phyloP scores from a whole-genome alignment of 2,888 invertebrate genomes.

The Polia nebulosa region DNA sequence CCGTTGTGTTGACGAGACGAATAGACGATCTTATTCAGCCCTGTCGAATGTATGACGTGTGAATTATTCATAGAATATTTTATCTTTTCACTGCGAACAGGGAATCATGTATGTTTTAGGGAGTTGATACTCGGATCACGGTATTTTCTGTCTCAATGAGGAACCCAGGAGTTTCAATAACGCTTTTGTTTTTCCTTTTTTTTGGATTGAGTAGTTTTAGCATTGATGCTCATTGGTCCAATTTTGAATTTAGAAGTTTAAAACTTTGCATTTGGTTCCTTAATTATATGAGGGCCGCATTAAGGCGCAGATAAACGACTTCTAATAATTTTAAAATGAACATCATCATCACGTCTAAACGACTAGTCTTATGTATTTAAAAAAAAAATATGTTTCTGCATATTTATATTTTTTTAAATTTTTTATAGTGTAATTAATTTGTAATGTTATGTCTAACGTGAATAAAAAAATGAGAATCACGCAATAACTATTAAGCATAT shows the following conservation, averaged over 20 bases:
- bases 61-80: slow-evolving; percentile 89
- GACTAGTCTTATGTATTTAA: too few relatives aligned
- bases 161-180: slow-evolving; percentile 58
- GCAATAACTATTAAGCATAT: too few relatives aligned
- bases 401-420: too few relatives aligned
- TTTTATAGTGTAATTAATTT: too few relatives aligned
- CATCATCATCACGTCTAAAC: too few relatives aligned
- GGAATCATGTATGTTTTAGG: slow-evolving; percentile 81
- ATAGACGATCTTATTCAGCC: slow-evolving; percentile 79
- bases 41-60: slow-evolving; percentile 81
- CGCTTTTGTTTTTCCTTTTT: slow-evolving; percentile 30
- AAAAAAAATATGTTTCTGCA: too few relatives aligned
- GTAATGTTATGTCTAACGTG: too few relatives aligned
- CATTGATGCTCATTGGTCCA: neutral
- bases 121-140: slow-evolving; percentile 72
- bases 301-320: too few relatives aligned
- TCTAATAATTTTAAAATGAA: too few relatives aligned
- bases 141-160: slow-evolving; percentile 63
- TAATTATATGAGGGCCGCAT: too few relatives aligned
- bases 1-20: slow-evolving; percentile 64
- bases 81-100: slow-evolving; percentile 79
- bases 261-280: too few relatives aligned
- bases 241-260: slow-evolving; percentile 1
- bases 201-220: slow-evolving; percentile 9
- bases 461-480: too few relatives aligned